Conservation (phyloP, 2,797 vertebrate genomes). For the Euthynnus affinis region DNA sequence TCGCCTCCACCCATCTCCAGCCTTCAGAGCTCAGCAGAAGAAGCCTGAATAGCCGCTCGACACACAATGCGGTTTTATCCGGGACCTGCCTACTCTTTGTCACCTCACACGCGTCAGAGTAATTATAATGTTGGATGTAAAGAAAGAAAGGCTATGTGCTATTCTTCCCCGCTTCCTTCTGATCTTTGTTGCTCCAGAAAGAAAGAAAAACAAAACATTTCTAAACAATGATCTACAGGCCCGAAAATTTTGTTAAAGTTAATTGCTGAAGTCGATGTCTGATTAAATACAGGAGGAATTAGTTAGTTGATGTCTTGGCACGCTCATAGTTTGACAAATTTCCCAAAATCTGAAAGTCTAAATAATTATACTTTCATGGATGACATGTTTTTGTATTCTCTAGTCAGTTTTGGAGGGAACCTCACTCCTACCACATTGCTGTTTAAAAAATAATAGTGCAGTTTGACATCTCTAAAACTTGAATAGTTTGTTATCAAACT, state of each 20-base stretch:
- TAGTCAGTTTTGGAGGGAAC: not conserved
- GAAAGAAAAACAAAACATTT: conserved; percentile 18
- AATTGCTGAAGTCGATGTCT: not conserved
- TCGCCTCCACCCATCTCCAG: not conserved
- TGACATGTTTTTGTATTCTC: not conserved
- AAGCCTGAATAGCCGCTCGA: conserved; percentile 53
- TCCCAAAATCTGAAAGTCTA: not conserved
- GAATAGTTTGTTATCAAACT: not conserved
- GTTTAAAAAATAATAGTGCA: not conserved
- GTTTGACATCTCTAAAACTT: not conserved
- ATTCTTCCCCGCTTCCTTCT: conserved; percentile 60
- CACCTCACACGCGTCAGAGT: conserved; percentile 77
- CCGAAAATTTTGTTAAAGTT: not conserved
- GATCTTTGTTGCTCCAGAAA: conserved; percentile 40
- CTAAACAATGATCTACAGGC: conserved; percentile 13
- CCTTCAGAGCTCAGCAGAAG: conserved; percentile 44
- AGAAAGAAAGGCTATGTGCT: conserved; percentile 43
- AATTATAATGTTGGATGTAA: conserved; percentile 69
- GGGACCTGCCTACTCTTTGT: conserved; percentile 67
- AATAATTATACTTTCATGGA: not conserved
- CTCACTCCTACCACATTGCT: not conserved
- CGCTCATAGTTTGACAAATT: not conserved
- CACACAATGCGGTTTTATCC: conserved; percentile 59
- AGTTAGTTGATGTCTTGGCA: not conserved
- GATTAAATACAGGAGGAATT: not conserved